A percentile compares a stretch with the other conserved stretches of the same genome.
These are phyloP conservation scores for Hoplias malabaricus DNA, from an alignment of 2,113 vertebrate species.

Conservation along the genomic window DNA sequence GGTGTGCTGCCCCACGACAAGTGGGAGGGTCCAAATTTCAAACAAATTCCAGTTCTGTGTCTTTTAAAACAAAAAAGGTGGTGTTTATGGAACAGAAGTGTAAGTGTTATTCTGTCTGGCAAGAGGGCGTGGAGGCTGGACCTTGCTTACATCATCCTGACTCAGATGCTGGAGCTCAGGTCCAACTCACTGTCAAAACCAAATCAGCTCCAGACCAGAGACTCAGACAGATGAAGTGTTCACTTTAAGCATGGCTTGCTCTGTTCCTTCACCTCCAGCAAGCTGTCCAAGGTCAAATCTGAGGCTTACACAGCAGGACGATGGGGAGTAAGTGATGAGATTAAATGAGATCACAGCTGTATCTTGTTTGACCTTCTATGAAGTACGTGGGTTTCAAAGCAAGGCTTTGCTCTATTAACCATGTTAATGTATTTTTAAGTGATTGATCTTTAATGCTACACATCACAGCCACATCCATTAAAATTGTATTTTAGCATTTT, in stretches of 20 bases:
- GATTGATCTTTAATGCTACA: slow-evolving; percentile 54
- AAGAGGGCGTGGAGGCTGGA: neutral
- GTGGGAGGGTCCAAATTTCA: neutral
- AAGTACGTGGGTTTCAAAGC: neutral
- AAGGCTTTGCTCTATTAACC: neutral
- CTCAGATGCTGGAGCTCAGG: neutral
- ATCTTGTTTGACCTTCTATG: neutral
- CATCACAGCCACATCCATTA: slow-evolving; percentile 50
- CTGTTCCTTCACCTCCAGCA: slow-evolving; percentile 41
- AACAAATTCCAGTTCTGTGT: slow-evolving; percentile 13
- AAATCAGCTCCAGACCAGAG: slow-evolving; percentile 27
- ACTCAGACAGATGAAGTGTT: slow-evolving; percentile 39
- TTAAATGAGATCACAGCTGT: neutral
- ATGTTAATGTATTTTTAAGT: neutral
- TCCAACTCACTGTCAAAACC: neutral
- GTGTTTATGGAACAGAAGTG: slow-evolving; percentile 31
- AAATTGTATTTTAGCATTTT: slow-evolving; percentile 54
- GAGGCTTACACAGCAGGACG: slow-evolving; percentile 43
- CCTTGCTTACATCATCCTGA: slow-evolving; percentile 11
- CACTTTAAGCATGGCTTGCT: slow-evolving; percentile 47
- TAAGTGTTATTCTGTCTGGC: slow-evolving; percentile 27
- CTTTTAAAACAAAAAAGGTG: slow-evolving; percentile 28
- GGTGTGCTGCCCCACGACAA: slow-evolving; percentile 1
- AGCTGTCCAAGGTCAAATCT: slow-evolving; percentile 21
- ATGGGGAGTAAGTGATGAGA: slow-evolving; percentile 13